Percentiles rank a stretch among this genome's conserved stretches.
Evolutionary conservation across 2,113 vertebrate genomes (phyloP).

Genomic region (Mustela lutreola): DNA sequence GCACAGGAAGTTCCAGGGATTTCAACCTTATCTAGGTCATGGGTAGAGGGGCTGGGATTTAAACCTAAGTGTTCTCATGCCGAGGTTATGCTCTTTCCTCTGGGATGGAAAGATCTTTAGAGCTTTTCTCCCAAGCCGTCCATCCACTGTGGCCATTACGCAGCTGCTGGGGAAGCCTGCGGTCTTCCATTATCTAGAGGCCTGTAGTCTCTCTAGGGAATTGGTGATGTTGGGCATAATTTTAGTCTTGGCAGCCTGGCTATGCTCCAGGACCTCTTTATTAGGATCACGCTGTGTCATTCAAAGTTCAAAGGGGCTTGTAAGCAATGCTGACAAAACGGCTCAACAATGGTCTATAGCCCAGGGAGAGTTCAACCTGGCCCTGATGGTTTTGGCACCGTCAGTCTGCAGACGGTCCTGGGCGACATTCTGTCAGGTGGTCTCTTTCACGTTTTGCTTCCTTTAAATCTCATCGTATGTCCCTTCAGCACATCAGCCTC

Average conservation of each 20-base stretch:
- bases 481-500: not conserved
- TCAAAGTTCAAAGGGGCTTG: constrained; percentile 43
- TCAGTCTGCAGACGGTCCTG: accelerated
- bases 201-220: not conserved
- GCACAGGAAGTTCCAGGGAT: not conserved
- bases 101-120: not conserved
- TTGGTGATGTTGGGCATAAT: not conserved
- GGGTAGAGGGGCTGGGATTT: not conserved
- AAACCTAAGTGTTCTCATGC: not conserved
- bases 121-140: not conserved
- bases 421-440: not conserved
- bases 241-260: constrained; percentile 45
- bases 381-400: too few species aligned
- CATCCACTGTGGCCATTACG: not conserved
- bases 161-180: not conserved
- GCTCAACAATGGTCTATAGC: not conserved
- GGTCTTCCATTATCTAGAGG: constrained; percentile 17
- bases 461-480: not conserved
- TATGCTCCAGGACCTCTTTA: constrained; percentile 45
- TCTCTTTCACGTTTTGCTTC: accelerated
- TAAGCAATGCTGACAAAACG: constrained; percentile 14
- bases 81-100: not conserved
- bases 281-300: not conserved
- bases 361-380: accelerated
- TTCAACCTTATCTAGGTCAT: not conserved